Conservation (phyloP, 2,113 vertebrate species). For the Leptobrachium leishanense region DNA sequence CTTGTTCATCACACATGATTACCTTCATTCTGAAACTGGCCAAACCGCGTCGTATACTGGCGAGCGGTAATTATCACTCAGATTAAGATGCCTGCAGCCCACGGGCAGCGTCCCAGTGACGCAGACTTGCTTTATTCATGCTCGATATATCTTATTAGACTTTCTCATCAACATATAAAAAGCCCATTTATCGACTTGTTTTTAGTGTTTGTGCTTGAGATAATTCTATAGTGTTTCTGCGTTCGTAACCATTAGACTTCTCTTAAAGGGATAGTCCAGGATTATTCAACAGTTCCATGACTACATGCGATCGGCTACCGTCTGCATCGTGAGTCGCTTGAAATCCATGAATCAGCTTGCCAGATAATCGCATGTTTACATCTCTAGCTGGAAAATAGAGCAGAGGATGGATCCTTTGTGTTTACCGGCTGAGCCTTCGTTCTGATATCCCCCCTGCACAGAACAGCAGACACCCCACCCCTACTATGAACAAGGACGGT, state of each 20-base stretch:
- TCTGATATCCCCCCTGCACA: too few relatives aligned
- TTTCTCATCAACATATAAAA: slow-evolving; percentile 34
- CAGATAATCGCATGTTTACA: too few relatives aligned
- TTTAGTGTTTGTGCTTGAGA: not conserved
- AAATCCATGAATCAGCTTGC: too few relatives aligned
- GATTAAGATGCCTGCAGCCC: slow-evolving; percentile 23
- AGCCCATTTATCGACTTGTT: not conserved
- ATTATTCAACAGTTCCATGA: too few relatives aligned
- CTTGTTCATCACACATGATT: slow-evolving; percentile 20
- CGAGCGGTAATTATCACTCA: slow-evolving; percentile 20
- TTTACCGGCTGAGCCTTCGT: too few relatives aligned
- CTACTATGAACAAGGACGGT: too few relatives aligned
- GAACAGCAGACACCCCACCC: too few relatives aligned
- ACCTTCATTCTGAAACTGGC: slow-evolving; percentile 11
- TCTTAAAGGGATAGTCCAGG: not conserved
- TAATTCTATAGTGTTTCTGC: not conserved
- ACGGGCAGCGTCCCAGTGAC: slow-evolving; percentile 10
- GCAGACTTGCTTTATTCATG: not conserved
- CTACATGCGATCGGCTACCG: too few relatives aligned
- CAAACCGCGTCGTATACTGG: not conserved
- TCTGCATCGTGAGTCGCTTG: too few relatives aligned
- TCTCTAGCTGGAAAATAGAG: too few relatives aligned
- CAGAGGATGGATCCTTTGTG: too few relatives aligned
- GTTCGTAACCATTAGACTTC: not conserved
- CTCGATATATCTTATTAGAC: not conserved